Conservation (phyloP, 2,113 vertebrate species). For the Nerophis ophidion region DNA sequence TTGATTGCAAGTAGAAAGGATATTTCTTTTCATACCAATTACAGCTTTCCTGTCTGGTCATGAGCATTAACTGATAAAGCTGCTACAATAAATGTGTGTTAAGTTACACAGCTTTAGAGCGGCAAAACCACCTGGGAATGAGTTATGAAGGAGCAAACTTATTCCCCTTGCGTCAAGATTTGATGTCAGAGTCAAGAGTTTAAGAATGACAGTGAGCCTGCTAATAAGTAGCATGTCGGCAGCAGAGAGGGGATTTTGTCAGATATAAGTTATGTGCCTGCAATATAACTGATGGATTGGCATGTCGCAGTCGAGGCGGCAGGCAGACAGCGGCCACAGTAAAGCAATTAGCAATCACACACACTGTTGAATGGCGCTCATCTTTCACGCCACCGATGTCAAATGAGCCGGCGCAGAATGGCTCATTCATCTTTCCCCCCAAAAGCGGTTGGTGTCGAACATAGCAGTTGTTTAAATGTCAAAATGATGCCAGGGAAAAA, state of each 20-base stretch:
- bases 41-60: too few species aligned
- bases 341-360: constrained; percentile 65
- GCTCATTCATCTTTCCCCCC: constrained; percentile 8
- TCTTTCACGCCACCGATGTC: constrained; percentile 31
- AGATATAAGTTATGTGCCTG: constrained; percentile 51
- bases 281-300: constrained; percentile 57
- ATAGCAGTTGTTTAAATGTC: not conserved
- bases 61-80: too few species aligned
- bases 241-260: constrained; percentile 29
- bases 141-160: not conserved
- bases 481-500: too few species aligned
- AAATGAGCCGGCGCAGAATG: constrained; percentile 14
- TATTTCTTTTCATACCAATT: too few species aligned
- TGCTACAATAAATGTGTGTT: too few species aligned
- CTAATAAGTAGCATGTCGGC: constrained; percentile 42
- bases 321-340: constrained; percentile 34
- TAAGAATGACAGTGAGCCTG: constrained; percentile 17
- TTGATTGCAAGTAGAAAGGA: too few species aligned
- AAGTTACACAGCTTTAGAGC: not conserved
- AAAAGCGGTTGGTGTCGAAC: constrained; percentile 5
- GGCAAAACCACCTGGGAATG: not conserved
- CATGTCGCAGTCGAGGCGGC: constrained; percentile 37
- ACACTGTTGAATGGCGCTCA: constrained; percentile 19
- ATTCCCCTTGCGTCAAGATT: constrained; percentile 9
- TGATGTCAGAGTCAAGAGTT: constrained; percentile 15